These are phyloP conservation scores for Corydoras sp. DNA, from an alignment of 2,113 vertebrate species.

Conservation along the genomic window DNA sequence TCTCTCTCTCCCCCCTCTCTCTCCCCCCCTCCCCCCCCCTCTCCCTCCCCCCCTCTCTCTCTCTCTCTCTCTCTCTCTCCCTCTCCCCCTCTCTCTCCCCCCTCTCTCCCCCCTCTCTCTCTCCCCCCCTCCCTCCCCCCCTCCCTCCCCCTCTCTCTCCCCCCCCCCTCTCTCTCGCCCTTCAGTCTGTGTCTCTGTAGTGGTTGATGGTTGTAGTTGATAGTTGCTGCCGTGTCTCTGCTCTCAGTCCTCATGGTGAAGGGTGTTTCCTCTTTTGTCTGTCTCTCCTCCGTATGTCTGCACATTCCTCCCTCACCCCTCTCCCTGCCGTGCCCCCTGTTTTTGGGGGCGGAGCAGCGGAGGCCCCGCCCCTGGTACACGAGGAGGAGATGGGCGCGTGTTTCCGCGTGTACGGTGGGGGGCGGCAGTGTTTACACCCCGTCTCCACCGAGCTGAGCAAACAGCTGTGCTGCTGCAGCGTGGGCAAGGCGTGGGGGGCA, in stretches of 20 bases:
- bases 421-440: constrained; percentile 92
- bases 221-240: constrained; percentile 21
- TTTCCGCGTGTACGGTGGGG: constrained; percentile 88
- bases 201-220: constrained; percentile 7
- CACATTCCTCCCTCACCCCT: constrained; percentile 43
- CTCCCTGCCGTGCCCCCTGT: constrained; percentile 55
- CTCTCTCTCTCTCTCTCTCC: background rate
- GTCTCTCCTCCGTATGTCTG: constrained; percentile 60
- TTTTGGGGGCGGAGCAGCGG: constrained; percentile 76
- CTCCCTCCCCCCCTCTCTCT: too few species aligned
- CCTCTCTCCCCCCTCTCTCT: background rate
- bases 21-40: too few species aligned
- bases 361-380: constrained; percentile 68
- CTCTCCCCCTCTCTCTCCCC: background rate
- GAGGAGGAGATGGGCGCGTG: constrained; percentile 96
- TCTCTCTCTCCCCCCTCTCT: too few species aligned
- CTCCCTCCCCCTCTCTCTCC: background rate
- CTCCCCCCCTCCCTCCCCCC: background rate
- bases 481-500: constrained; percentile 97
- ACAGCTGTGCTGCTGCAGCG: constrained; percentile 98
- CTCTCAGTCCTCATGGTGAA: constrained; percentile 47
- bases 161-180: background rate
- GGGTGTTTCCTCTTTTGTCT: constrained; percentile 57
- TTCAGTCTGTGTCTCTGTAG: too few species aligned
- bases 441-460: constrained; percentile 93